These are phyloP conservation scores for Egretta garzetta DNA, from an alignment of 2,113 vertebrate genomes.

Conservation along the genomic window DNA sequence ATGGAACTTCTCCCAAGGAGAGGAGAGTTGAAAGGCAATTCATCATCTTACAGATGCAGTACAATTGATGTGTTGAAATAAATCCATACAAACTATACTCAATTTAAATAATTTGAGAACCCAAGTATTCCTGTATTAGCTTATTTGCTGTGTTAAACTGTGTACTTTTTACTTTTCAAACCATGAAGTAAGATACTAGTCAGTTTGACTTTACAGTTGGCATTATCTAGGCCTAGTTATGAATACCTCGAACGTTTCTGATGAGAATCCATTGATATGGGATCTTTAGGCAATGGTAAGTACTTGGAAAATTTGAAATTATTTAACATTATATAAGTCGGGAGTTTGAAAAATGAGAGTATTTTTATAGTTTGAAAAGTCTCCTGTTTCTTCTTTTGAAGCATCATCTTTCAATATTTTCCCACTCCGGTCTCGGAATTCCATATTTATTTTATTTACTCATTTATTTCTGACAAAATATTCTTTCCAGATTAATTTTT, in stretches of 20 bases:
- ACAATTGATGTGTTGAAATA: not conserved
- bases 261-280: not conserved
- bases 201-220: not conserved
- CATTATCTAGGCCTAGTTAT: not conserved
- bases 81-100: rapidly evolving
- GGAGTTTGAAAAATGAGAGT: not conserved
- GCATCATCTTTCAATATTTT: not conserved
- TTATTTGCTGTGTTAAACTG: not conserved
- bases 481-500: not conserved
- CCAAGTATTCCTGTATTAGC: not conserved
- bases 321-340: not conserved
- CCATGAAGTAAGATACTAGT: not conserved
- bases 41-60: not conserved
- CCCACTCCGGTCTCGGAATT: not conserved
- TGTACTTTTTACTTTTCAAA: not conserved
- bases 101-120: not conserved
- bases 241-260: not conserved
- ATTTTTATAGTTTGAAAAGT: not conserved
- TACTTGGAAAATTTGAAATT: not conserved
- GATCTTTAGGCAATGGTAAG: not conserved
- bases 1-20: not conserved
- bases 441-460: not conserved
- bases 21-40: not conserved
- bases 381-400: not conserved
- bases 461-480: not conserved